Conservation (phyloP, 2,797 vertebrate species). For the Muraenolepis orangiensis region DNA sequence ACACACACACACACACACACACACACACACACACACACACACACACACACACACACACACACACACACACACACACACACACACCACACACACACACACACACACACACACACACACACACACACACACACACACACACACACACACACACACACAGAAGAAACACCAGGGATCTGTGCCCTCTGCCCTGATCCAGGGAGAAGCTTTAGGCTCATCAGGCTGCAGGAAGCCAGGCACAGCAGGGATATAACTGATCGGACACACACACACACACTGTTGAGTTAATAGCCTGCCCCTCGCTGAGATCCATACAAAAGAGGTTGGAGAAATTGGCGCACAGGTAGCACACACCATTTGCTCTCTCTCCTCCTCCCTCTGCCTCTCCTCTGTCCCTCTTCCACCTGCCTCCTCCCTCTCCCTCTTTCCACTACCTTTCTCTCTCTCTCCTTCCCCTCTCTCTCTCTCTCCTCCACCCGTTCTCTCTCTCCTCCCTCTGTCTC, state of each 20-base stretch:
- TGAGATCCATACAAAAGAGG: constrained; percentile 49
- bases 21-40: not conserved
- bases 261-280: constrained; percentile 50
- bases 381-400: not conserved
- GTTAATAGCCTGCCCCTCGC: constrained; percentile 60
- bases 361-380: not conserved
- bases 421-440: not conserved
- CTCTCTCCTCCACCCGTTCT: not conserved
- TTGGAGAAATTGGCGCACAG: constrained; percentile 40
- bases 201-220: not conserved
- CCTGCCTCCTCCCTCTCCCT: not conserved
- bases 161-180: not conserved
- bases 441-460: not conserved
- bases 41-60: constrained; percentile 10
- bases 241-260: not conserved
- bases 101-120: not conserved
- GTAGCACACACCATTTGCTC: constrained; percentile 20
- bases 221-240: not conserved
- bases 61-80: constrained; percentile 11
- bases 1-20: not conserved
- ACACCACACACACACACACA: not conserved
- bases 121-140: not conserved
- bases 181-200: not conserved
- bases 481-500: not conserved
- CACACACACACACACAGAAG: constrained; percentile 10